These are phyloP conservation scores for Myiopsitta monachus DNA, from an alignment of 2,113 vertebrate species.

Conservation along the genomic window DNA sequence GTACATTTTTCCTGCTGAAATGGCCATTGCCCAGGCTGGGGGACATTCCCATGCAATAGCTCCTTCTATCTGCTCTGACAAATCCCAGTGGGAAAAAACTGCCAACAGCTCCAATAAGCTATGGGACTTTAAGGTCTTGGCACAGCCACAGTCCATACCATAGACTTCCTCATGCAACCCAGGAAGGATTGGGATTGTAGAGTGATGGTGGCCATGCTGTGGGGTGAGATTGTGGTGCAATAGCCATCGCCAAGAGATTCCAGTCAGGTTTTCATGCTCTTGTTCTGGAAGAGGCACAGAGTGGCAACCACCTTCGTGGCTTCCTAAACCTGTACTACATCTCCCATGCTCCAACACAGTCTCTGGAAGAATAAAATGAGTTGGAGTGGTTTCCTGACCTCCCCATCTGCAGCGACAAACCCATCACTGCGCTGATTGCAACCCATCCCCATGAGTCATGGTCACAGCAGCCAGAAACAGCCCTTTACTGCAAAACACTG, in stretches of 20 bases:
- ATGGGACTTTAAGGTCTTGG: background rate
- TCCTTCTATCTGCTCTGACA: background rate
- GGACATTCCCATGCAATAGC: background rate
- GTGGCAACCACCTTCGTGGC: background rate
- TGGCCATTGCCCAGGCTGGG: background rate
- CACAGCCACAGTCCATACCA: background rate
- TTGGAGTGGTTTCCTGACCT: background rate
- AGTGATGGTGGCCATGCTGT: background rate
- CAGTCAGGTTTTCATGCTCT: background rate
- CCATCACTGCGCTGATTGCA: background rate
- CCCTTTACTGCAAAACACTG: background rate
- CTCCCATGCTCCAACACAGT: background rate
- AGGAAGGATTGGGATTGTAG: accelerated
- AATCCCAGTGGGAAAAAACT: background rate
- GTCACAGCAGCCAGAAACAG: background rate
- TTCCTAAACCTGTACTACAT: background rate
- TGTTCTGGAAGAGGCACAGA: background rate
- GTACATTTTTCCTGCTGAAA: background rate
- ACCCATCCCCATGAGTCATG: background rate
- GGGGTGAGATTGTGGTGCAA: background rate
- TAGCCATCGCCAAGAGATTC: background rate
- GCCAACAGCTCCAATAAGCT: background rate
- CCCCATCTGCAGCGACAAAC: background rate
- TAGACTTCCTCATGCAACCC: background rate
- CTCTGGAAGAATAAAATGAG: background rate